Conservation (phyloP, 2,113 vertebrate species). For the Carassius gibelio region DNA sequence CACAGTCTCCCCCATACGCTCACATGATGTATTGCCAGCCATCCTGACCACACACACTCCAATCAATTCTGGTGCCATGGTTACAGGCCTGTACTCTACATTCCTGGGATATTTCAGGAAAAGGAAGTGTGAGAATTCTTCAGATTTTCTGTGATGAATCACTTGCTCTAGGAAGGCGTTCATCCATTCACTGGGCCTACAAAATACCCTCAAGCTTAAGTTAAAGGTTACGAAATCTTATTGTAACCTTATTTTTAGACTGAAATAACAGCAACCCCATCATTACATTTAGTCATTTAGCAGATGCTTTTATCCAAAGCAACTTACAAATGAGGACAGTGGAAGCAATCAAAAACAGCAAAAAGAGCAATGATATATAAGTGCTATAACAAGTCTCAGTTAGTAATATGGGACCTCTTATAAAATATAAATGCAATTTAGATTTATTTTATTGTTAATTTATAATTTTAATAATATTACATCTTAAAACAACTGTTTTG, state of each 20-base stretch:
- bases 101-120: constrained; percentile 44
- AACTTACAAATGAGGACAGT: no score
- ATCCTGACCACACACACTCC: constrained; percentile 30
- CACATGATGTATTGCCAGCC: not conserved
- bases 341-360: no score
- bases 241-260: not conserved
- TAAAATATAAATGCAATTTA: no score
- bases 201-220: not conserved
- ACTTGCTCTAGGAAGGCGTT: not conserved
- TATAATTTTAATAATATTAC: not conserved
- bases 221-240: not conserved
- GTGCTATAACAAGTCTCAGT: no score
- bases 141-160: constrained; percentile 38
- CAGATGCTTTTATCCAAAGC: no score
- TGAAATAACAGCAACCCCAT: no score
- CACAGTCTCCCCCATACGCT: not conserved
- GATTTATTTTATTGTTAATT: not conserved
- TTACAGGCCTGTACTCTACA: constrained; percentile 29
- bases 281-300: no score
- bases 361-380: no score
- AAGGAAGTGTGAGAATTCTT: constrained; percentile 42
- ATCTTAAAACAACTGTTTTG: no score
- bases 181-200: not conserved
- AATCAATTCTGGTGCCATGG: constrained; percentile 37
- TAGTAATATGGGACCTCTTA: no score